Evolutionary conservation across 2,113 vertebrate species (phyloP).

Genomic region (Bothrops jararaca): DNA sequence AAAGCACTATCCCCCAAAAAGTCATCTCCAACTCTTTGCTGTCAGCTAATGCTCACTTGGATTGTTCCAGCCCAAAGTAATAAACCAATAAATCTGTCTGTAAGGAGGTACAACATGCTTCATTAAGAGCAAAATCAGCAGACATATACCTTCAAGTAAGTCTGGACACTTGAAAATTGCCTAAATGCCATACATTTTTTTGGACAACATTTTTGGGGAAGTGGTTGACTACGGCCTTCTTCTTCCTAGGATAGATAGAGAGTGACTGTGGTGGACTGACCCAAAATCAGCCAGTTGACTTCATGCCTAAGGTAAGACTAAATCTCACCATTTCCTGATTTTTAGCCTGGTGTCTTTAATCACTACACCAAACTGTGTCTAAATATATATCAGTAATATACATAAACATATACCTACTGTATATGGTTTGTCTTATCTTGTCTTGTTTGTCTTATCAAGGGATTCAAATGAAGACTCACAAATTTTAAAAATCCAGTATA

Average conservation of each 20-base stretch:
- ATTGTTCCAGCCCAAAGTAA: background rate
- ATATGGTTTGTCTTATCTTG: background rate
- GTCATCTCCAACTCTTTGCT: background rate
- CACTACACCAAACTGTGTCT: background rate
- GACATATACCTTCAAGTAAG: background rate
- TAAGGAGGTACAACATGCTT: background rate
- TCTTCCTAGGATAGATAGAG: background rate
- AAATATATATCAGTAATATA: background rate
- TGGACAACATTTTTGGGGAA: background rate
- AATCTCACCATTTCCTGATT: background rate
- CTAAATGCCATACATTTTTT: background rate
- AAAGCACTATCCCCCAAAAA: background rate
- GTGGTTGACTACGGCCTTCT: background rate
- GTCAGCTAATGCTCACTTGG: background rate
- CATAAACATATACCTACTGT: background rate
- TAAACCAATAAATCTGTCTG: background rate
- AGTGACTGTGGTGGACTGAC: background rate
- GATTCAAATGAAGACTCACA: background rate
- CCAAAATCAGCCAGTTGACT: background rate
- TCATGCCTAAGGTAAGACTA: background rate
- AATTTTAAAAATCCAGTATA: background rate
- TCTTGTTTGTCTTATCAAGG: background rate
- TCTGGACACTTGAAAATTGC: background rate
- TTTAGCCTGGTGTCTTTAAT: background rate
- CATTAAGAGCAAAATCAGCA: background rate